Percentiles rank a stretch among this genome's conserved stretches.
Evolutionary conservation across 2,888 invertebrate species (phyloP).

Genomic region (Andrena camellia): DNA sequence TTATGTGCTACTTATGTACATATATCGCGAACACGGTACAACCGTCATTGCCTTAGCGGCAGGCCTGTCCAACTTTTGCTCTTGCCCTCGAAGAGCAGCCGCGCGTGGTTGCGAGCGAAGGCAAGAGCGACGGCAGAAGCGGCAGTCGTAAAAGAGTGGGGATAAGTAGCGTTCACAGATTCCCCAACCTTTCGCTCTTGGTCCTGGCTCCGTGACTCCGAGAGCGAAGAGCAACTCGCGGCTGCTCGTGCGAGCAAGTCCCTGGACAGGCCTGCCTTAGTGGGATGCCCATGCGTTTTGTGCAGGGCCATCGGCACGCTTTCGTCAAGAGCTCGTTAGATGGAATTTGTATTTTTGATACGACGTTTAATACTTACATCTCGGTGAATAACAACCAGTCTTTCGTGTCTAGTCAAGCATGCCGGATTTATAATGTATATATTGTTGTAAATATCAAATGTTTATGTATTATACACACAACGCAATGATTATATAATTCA

Average conservation of each 20-base stretch:
- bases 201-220: too few species aligned
- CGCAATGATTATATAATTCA: background rate
- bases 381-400: background rate
- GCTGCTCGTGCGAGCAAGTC: too few species aligned
- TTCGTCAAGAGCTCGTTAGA: background rate
- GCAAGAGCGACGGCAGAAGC: too few species aligned
- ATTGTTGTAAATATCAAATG: background rate
- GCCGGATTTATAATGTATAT: background rate
- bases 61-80: too few species aligned
- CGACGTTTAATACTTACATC: background rate
- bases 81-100: too few species aligned
- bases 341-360: conserved; percentile 61
- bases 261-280: too few species aligned
- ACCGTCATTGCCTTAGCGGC: conserved; percentile 10
- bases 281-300: background rate
- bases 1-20: background rate
- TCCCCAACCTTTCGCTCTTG: too few species aligned
- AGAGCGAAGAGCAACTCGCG: too few species aligned
- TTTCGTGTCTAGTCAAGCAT: conserved; percentile 22
- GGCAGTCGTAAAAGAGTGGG: too few species aligned
- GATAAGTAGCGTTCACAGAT: too few species aligned
- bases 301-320: background rate
- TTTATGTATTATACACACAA: conserved; percentile 9
- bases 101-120: too few species aligned
- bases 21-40: background rate